Percentiles rank a stretch among this genome's conserved stretches.
These are phyloP conservation scores for Engraulis encrasicolus DNA, from an alignment of 2,113 vertebrate genomes.

Conservation along the genomic window DNA sequence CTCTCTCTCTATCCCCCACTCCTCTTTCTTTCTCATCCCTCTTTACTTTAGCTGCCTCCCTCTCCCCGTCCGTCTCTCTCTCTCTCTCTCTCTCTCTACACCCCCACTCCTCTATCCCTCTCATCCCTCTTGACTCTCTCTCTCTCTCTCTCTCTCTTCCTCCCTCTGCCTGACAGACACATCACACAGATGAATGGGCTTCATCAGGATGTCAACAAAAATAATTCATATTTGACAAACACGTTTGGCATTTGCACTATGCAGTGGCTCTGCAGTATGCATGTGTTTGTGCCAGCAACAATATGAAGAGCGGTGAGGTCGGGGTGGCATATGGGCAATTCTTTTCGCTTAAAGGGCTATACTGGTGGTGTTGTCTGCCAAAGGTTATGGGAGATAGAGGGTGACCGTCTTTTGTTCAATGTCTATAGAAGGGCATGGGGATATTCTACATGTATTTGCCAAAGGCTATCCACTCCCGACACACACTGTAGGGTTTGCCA, in stretches of 20 bases:
- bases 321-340: no score
- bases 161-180: constrained; percentile 50
- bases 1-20: background rate
- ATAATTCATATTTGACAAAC: constrained; percentile 76
- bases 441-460: no score
- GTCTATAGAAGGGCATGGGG: no score
- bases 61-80: background rate
- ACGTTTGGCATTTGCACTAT: constrained; percentile 74
- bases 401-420: no score
- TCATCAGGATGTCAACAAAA: constrained; percentile 76
- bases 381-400: no score
- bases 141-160: constrained; percentile 16
- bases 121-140: background rate
- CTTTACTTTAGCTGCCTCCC: background rate
- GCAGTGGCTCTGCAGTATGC: constrained; percentile 55
- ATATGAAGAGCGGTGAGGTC: no score
- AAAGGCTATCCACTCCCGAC: no score
- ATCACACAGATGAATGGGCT: constrained; percentile 62
- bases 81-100: background rate
- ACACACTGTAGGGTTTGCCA: no score
- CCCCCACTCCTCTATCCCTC: background rate
- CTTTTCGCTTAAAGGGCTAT: no score
- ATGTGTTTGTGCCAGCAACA: constrained; percentile 55
- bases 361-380: no score
- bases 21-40: no score